Percentiles rank a stretch among this genome's conserved stretches.
Conservation (phyloP, 2,888 invertebrate species). For the Pyrochroa serraticornis region DNA sequence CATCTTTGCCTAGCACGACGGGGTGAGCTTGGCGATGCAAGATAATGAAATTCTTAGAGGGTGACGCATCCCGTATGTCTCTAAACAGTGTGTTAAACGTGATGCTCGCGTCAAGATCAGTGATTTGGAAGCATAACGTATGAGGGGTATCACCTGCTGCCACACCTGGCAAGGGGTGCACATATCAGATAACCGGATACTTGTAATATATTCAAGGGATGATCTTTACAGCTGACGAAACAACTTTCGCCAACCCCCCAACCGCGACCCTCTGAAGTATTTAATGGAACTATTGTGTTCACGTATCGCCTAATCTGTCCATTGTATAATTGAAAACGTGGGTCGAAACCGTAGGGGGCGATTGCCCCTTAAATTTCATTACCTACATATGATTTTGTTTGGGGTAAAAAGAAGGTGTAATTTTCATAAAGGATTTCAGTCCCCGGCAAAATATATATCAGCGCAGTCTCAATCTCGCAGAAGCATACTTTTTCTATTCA, state of each 20-base stretch:
- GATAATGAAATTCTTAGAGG: no score
- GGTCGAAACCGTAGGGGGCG: constrained; percentile 26
- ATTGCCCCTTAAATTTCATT: constrained; percentile 31
- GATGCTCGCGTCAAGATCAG: constrained; percentile 6
- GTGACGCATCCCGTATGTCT: constrained; percentile 9
- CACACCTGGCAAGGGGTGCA: constrained; percentile 41
- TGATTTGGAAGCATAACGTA: constrained; percentile 11
- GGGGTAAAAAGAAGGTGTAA: not conserved
- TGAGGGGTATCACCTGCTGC: constrained; percentile 38
- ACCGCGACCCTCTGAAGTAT: constrained; percentile 36
- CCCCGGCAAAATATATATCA: constrained; percentile 5
- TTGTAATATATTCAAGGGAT: constrained; percentile 44
- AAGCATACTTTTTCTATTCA: constrained; percentile 33
- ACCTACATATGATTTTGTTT: constrained; percentile 9
- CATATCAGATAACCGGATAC: constrained; percentile 41
- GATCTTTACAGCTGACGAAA: constrained; percentile 38
- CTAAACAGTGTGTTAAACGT: not conserved
- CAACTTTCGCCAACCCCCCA: constrained; percentile 28
- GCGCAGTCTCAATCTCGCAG: constrained; percentile 32
- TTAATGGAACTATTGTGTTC: constrained; percentile 47
- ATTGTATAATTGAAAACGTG: constrained; percentile 44
- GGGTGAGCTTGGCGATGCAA: no score
- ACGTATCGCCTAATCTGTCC: constrained; percentile 45
- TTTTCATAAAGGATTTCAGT: not conserved
- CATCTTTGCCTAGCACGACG: no score